These are phyloP conservation scores for Merluccius polli DNA, from an alignment of 2,797 vertebrate species.

Conservation along the genomic window DNA sequence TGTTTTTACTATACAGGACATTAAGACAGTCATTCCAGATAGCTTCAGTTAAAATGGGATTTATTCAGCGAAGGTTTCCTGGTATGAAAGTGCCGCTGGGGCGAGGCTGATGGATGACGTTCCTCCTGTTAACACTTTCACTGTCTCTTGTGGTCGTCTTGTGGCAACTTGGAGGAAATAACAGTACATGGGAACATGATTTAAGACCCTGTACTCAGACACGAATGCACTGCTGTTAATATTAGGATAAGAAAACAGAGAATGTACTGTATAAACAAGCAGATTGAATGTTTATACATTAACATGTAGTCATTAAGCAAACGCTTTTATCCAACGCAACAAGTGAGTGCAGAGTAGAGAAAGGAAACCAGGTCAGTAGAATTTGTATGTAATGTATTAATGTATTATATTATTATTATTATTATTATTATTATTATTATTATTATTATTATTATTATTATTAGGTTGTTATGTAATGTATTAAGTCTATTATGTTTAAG, in stretches of 20 bases:
- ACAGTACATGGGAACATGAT: neutral
- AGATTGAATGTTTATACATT: neutral
- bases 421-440: neutral
- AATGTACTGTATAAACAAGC: slow-evolving; percentile 37
- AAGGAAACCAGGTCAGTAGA: neutral
- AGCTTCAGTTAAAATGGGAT: slow-evolving; percentile 52
- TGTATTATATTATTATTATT: neutral
- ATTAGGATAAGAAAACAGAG: neutral
- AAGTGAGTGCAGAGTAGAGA: neutral
- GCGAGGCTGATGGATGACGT: slow-evolving; percentile 18
- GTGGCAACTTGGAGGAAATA: slow-evolving; percentile 47
- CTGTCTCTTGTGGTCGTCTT: slow-evolving; percentile 27
- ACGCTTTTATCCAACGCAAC: neutral
- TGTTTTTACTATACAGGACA: neutral
- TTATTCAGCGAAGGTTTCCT: slow-evolving; percentile 49
- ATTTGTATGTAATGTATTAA: neutral
- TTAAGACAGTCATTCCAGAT: neutral
- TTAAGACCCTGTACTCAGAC: neutral
- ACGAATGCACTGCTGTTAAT: neutral
- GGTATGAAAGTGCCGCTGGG: slow-evolving; percentile 31
- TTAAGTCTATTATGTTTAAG: neutral
- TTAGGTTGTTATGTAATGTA: neutral
- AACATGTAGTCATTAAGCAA: too few relatives aligned
- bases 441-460: neutral
- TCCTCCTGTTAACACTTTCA: slow-evolving; percentile 58